Evolutionary conservation across 2,113 vertebrate genomes (phyloP), one percentile per base, ranked within the genome.

Genomic region (Larimichthys polyactis): DNA sequence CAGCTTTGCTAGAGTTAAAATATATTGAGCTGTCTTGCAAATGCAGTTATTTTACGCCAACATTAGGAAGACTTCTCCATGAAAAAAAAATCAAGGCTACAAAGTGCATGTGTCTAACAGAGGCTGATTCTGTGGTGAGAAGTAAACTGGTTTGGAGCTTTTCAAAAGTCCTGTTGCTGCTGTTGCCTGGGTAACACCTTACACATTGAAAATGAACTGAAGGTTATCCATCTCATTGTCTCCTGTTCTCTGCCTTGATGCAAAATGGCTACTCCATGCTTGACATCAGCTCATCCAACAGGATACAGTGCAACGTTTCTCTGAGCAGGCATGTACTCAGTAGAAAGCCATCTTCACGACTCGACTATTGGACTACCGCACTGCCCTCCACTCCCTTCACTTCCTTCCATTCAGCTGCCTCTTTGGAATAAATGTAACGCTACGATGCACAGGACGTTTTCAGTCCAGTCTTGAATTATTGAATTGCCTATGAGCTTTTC

Each of bases 181-280:
- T 76, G 93, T 92, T 93, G 91, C 92, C 92, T 74, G 65, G 90
- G 92, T 87, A 92, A 94, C 91, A 57, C 81, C 72, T 74, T 67
- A 29, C 84, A 75, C 78, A 64, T 36, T 54, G 66, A 87, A 86
- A 83, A 78, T 83, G 68, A 81, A 75, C 54, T 81, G 86, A 90
- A 90, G 85, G 88, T 90, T 90, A 79, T 85, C 79, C 52, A 60
- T 82, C 59, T 82, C 69, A 66, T 83, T 69, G 73, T 83, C 67
- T 83, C 66, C 54, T 82, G 20, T 54, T 71, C 43, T 55, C 70
- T 69, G 5, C 76, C 14, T 19, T 12, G 52, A 44, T 84, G 43
- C 66, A 73, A 68, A 58, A 70, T 32, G 32, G 15, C 44, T 17
- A 62, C n/a, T 73, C 22, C 15, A 19, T 51, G 66, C 70, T 59